phyloP scores from a whole-genome alignment of 2,888 invertebrate species.

The Seira musarum region DNA sequence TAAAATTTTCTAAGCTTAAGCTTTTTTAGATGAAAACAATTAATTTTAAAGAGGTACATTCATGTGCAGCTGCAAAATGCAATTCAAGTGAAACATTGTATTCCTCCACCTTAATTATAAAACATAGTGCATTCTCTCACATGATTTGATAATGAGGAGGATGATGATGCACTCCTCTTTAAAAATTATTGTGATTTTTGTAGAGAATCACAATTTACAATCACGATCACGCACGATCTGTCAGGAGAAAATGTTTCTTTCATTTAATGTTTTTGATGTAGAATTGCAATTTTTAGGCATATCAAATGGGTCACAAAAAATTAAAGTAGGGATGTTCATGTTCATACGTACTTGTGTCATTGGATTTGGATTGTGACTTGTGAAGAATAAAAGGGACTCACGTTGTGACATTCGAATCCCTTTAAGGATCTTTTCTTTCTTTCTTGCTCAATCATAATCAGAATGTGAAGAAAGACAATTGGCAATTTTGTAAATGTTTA shows the following conservation, averaged over 20 bases:
- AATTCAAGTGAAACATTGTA: too few species aligned
- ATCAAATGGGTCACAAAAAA: constrained; percentile 5
- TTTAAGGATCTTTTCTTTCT: too few species aligned
- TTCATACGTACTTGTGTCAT: too few species aligned
- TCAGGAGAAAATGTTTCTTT: background rate
- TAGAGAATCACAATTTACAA: background rate
- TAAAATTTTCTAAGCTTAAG: background rate
- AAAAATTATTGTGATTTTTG: background rate
- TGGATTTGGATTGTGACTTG: too few species aligned
- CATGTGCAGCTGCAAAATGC: background rate
- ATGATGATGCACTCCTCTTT: background rate
- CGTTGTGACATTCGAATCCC: too few species aligned
- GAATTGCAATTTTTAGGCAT: background rate
- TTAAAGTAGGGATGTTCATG: too few species aligned
- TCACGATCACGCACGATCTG: constrained; percentile 6
- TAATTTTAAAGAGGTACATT: background rate
- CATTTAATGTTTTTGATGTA: background rate
- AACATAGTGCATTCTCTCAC: background rate
- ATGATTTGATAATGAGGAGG: constrained; percentile 9
- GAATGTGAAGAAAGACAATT: too few species aligned
- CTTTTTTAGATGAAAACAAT: background rate
- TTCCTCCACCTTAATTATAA: background rate
- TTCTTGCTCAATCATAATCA: too few species aligned
- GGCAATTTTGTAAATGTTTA: too few species aligned
- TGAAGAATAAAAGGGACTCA: too few species aligned